These are phyloP conservation scores for Polymixis lichenea DNA, from an alignment of 2,888 invertebrate species.

Conservation along the genomic window DNA sequence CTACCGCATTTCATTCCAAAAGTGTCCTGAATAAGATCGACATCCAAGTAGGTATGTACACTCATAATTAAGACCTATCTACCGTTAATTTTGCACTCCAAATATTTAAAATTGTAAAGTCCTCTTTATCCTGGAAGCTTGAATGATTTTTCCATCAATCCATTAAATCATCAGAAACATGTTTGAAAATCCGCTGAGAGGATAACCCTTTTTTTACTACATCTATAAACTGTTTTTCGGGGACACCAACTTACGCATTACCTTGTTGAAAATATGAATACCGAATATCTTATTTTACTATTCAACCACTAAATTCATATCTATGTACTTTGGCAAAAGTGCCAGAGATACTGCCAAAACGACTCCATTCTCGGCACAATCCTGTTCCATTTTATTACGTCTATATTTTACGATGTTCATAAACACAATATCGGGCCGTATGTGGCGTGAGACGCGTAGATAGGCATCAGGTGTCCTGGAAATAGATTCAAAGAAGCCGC, in stretches of 20 bases:
- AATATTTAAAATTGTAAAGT: no score
- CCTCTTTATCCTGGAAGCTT: no score
- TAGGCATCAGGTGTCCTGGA: conserved; percentile 67
- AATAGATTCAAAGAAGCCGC: conserved; percentile 61
- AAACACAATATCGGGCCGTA: conserved; percentile 52
- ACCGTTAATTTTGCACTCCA: no score
- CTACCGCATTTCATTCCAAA: no score
- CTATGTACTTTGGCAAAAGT: conserved; percentile 15
- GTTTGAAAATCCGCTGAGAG: background rate
- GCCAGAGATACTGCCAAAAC: conserved; percentile 13
- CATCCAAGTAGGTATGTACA: background rate
- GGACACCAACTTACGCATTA: background rate
- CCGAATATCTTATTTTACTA: conserved; percentile 32
- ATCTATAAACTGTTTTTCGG: background rate
- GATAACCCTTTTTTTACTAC: background rate
- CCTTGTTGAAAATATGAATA: conserved; percentile 30
- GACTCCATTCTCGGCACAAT: conserved; percentile 35
- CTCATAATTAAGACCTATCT: no score
- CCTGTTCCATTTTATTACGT: conserved; percentile 47
- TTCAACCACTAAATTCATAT: conserved; percentile 38
- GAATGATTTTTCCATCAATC: background rate
- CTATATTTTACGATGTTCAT: conserved; percentile 54
- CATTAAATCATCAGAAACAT: background rate
- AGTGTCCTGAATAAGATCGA: background rate
- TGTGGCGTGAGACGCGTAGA: conserved; percentile 32